Base-by-base conservation (phyloP, 2,888 invertebrate genomes). In the Liodrosophila aerea region DNA sequence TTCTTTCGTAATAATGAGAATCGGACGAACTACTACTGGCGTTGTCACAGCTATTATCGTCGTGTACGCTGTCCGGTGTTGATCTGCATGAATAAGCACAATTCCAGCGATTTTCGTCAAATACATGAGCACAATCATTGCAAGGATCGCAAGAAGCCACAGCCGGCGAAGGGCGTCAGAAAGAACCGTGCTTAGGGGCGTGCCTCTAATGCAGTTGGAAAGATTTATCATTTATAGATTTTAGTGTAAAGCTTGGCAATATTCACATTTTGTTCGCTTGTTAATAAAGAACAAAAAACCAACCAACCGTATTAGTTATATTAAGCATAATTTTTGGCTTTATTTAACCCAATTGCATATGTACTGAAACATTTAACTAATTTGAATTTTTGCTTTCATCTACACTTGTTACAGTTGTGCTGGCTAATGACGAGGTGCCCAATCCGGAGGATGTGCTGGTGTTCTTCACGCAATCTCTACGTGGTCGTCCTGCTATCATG, bases 401-500 rank as follows among this genome's bases (percentile, higher is more conserved):
- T 34, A 41, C 7, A n/a, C 8, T 45, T 51, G 31, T 69, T 80
- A 59, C 78, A 89, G 88, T 89, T 82, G 88, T 89, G 22, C 73
- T 89, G 61, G 71, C 88, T n/a, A 89, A 86, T 54, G 88, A 88
- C 3, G 86, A 87, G 47, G 85, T 88, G 9, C 87, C 88, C 45
- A 88, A 88, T 78, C 88, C 88, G 22, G 87, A 87, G 70, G 89
- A 88, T 69, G 82, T 90, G 46, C 67, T 89, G 16, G 86, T 90
- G n/a, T 89, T 87, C 65, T 90, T 90, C 50, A 90, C 90, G 0
- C 88, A 89, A 65, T 90, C 90, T 3, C 66, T 90, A 16, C 87
- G 90, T 36, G 90, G 90, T 7, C 87, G 90, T 2, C 90, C 90
- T 0, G 90, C 90, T 7, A 90, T 90, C n/a, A 88, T 90, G 86